Base-by-base conservation (phyloP, 2,113 vertebrate species). In the Anarrhichthys ocellatus region DNA sequence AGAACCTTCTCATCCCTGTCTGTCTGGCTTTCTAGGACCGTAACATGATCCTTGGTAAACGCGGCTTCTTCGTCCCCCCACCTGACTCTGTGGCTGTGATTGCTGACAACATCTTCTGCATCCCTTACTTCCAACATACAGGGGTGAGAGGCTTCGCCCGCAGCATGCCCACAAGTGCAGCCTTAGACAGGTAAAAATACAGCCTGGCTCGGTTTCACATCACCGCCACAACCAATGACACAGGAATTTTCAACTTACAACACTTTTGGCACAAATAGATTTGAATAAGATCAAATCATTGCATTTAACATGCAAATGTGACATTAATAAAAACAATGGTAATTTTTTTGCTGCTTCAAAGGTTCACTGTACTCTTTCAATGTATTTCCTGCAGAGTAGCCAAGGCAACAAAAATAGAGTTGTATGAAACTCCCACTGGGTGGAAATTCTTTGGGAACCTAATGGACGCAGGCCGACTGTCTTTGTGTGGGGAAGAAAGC, bases 381-480 rank as follows among this genome's bases (percentile, higher is more conserved):
- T 76, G 56, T 78, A 36, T 89, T 82, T 82, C 76, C 62, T 78
- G 46, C 92, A 99, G 98, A 94, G 98, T 99, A 89, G 98, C 98
- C 81, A 97, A 96, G 27, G 97, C 97, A 83, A 97, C 96, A 76
- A 98, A 99, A 96, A 99, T 99, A 46, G 94, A 99, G 90, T 94
- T 99, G 84, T 98, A 98, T 15, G 98, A 99, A 93, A 98, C 98
- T 66, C 98, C 98, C 40, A 97, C 97, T 0, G 98, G 98, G 74
- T 99, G 98, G 98, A 98, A 97, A 93, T 99, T 97, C 94, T 99
- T 99, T 88, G 97, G 97, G 54, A 99, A 97, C 92, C 84, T 99
- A 86, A 99, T 99, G 98, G 98, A 99, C 81, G 98, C 98, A 7
- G 97, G 97, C 88, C 96, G 96, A 78, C 94, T 99, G 88, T 99